Evolutionary conservation across 2,113 vertebrate species (phyloP), one percentile per base, ranked within the genome.

Genomic region (Takifugu bimaculatus): DNA sequence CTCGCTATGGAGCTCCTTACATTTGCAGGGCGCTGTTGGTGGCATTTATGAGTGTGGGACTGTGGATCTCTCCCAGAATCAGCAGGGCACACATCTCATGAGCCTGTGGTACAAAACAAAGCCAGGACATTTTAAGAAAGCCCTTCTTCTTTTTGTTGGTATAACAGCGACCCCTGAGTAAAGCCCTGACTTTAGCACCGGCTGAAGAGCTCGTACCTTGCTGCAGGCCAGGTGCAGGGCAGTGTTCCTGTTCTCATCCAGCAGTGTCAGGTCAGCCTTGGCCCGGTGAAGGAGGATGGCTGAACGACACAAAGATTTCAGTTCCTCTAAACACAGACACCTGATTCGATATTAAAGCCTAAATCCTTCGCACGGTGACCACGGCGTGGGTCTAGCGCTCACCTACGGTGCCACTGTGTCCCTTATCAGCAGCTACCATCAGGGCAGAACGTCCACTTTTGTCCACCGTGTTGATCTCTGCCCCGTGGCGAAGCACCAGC

Each of bases 21-120:
- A 95, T 99, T 88, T 99, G 96, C 87, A 98, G 93, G 68, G 95
- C 94, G 71, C 90, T 93, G 91, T 98, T 99, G 83, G 94, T 95
- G 77, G 95, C 93, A 81, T 98, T 98, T 88, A 99, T 97, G 89
- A 98, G 95, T 84, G 94, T 94, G 78, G 94, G 93, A 88, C 94
- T 95, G 87, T 95, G 94, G 85, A 94, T 97, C 90, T 98, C 95
- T 69, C 95, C 93, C 91, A 99, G 91, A 85, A 99, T 95, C 91
- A 99, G 93, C 89, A 99, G 94, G 82, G 96, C 96, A 87, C 95
- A 99, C 93, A 96, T 97, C 88, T 99, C 96, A 90, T 99, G 96
- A 75, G 94, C 94, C 96, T 99, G 86, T 26, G 20, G 47, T 32
- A 68, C 2, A 48, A 53, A 80, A 60, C 27, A 64, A 71, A 54